A percentile compares a stretch with the other conserved stretches of the same genome.
Evolutionary conservation across 92 coral and sea anemone genomes (phyloP).

Genomic region (Epizoanthus stellaris): DNA sequence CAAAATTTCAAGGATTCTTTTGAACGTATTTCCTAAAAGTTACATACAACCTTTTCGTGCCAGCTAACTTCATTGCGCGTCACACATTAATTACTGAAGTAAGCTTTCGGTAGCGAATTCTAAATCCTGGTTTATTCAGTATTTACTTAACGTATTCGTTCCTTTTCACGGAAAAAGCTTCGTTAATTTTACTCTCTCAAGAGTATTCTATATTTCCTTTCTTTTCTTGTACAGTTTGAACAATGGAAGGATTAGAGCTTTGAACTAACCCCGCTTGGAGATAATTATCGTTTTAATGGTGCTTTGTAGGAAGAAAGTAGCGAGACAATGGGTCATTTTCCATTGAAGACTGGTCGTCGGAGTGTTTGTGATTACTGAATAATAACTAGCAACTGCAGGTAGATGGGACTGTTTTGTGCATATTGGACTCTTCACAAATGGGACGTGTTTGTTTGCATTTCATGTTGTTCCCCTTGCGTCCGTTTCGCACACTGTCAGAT

Average conservation of each 20-base stretch:
- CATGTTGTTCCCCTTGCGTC: too few relatives aligned
- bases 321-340: conserved; percentile 1
- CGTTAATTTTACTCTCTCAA: conserved; percentile 6
- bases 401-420: too few relatives aligned
- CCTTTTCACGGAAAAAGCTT: background rate
- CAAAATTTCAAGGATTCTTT: background rate
- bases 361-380: background rate
- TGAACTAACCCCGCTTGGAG: conserved; percentile 5
- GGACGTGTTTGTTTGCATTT: too few relatives aligned
- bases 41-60: background rate
- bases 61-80: background rate
- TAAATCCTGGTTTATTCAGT: background rate
- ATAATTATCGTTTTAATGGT: background rate
- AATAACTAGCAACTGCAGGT: too few relatives aligned
- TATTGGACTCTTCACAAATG: too few relatives aligned
- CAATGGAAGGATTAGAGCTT: conserved; percentile 20
- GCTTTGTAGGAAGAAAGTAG: background rate
- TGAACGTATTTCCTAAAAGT: background rate
- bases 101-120: too few relatives aligned
- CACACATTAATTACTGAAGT: background rate
- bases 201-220: background rate
- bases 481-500: too few relatives aligned
- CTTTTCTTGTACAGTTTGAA: conserved; percentile 10
- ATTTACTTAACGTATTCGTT: conserved; percentile 15
- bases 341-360: background rate